A percentile compares a stretch with the other conserved stretches of the same genome.
Evolutionary conservation across 1,140 invertebrate species (phyloP).

Genomic region (Chrysopa pallens): DNA sequence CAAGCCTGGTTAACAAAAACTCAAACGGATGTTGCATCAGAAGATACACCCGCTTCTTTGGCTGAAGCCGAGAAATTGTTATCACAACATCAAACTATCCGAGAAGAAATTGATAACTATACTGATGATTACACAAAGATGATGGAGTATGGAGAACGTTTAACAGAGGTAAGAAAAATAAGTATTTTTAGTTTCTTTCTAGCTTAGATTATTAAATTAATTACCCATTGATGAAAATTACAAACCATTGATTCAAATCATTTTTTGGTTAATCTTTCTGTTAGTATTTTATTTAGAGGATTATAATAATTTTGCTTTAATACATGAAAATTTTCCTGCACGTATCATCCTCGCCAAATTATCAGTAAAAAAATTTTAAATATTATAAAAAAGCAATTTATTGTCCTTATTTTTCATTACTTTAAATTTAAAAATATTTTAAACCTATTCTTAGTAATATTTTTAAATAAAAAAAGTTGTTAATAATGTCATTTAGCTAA

Average conservation of each 20-base stretch:
- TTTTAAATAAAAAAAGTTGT: background rate
- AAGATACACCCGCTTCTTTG: slow-evolving; percentile 91
- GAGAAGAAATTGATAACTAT: slow-evolving; percentile 98
- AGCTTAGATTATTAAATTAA: background rate
- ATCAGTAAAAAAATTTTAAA: too few relatives aligned
- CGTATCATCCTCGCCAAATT: too few relatives aligned
- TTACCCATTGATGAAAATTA: background rate
- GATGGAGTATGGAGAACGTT: slow-evolving; percentile 96
- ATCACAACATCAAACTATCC: slow-evolving; percentile 91
- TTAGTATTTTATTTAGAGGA: too few relatives aligned
- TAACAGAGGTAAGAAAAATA: slow-evolving; percentile 53
- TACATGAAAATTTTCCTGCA: too few relatives aligned
- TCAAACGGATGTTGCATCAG: slow-evolving; percentile 92
- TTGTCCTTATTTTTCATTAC: too few relatives aligned
- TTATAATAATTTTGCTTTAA: too few relatives aligned
- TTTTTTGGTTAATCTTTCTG: too few relatives aligned
- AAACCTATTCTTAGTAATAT: too few relatives aligned
- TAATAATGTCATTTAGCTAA: background rate
- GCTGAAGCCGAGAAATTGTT: slow-evolving; percentile 93
- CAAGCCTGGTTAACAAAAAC: slow-evolving; percentile 97
- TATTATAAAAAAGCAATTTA: too few relatives aligned
- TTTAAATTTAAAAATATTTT: too few relatives aligned
- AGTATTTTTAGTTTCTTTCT: slow-evolving; percentile 1
- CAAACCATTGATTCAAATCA: too few relatives aligned
- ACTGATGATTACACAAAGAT: slow-evolving; percentile 95